A percentile compares a stretch with the other conserved stretches of the same genome.
These are phyloP conservation scores for Spheniscus mendiculus DNA, from an alignment of 2,113 vertebrate genomes.

Conservation along the genomic window DNA sequence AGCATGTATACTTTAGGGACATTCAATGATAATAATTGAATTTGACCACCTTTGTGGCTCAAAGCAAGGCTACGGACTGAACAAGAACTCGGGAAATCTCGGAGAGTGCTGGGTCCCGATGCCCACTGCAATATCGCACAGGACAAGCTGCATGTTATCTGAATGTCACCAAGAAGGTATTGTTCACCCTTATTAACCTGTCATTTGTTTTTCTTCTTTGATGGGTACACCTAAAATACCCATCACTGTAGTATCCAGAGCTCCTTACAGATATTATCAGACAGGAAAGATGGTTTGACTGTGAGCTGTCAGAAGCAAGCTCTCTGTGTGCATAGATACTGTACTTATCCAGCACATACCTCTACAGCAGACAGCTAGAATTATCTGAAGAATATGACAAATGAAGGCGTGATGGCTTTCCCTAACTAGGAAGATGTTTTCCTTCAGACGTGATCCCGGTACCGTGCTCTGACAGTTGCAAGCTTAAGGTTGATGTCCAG, in stretches of 20 bases:
- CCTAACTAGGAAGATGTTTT: conserved; percentile 7
- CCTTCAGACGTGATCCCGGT: background rate
- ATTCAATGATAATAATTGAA: background rate
- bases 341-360: background rate
- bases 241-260: background rate
- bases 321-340: background rate
- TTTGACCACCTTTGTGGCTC: background rate
- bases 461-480: background rate
- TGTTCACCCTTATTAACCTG: background rate
- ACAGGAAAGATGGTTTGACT: background rate
- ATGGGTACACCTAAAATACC: background rate
- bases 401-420: background rate
- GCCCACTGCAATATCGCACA: background rate
- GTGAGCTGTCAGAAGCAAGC: conserved; percentile 26
- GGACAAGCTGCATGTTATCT: background rate
- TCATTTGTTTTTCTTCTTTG: background rate
- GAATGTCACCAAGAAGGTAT: background rate
- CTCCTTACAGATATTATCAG: background rate
- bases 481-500: background rate
- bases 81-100: background rate
- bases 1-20: background rate
- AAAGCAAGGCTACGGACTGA: background rate
- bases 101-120: background rate
- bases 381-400: conserved; percentile 31
- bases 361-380: background rate